A percentile compares a stretch with the other conserved stretches of the same genome.
Conservation (phyloP, 2,113 vertebrate genomes). For the Ibidorhyncha struthersii region DNA sequence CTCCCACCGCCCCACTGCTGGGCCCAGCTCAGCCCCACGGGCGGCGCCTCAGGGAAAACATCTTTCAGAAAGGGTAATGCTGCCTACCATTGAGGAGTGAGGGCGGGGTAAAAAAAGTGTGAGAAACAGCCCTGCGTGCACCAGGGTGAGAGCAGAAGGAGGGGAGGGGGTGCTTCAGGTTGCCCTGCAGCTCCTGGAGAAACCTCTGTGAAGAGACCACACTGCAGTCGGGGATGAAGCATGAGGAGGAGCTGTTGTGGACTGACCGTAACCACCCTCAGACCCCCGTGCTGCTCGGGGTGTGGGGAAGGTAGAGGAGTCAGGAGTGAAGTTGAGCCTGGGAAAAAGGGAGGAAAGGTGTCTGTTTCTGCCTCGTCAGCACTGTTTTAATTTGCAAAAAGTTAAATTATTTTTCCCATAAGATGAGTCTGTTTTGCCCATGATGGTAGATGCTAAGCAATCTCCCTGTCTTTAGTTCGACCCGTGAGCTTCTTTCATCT, state of each 20-base stretch:
- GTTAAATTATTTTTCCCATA: background rate
- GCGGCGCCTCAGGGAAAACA: accelerated
- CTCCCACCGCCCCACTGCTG: too few relatives aligned
- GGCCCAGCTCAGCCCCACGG: too few relatives aligned
- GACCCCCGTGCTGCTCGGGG: accelerated
- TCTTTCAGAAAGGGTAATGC: background rate
- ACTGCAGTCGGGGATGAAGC: background rate
- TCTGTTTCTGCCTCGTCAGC: background rate
- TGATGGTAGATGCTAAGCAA: too few relatives aligned
- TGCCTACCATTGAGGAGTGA: background rate
- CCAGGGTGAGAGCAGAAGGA: background rate
- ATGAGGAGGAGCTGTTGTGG: background rate
- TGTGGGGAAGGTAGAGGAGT: background rate
- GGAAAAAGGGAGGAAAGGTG: background rate
- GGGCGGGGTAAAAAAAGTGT: too few relatives aligned
- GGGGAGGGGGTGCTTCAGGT: background rate
- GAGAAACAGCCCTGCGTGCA: background rate
- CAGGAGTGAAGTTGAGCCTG: background rate
- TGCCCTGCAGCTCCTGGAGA: background rate
- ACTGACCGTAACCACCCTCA: background rate
- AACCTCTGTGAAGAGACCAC: background rate
- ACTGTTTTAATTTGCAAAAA: background rate
- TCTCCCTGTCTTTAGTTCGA: background rate
- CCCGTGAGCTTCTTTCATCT: background rate
- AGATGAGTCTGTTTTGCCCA: background rate